Evolutionary conservation across 1,140 invertebrate genomes (phyloP).

Genomic region (Phymastichus coffea): DNA sequence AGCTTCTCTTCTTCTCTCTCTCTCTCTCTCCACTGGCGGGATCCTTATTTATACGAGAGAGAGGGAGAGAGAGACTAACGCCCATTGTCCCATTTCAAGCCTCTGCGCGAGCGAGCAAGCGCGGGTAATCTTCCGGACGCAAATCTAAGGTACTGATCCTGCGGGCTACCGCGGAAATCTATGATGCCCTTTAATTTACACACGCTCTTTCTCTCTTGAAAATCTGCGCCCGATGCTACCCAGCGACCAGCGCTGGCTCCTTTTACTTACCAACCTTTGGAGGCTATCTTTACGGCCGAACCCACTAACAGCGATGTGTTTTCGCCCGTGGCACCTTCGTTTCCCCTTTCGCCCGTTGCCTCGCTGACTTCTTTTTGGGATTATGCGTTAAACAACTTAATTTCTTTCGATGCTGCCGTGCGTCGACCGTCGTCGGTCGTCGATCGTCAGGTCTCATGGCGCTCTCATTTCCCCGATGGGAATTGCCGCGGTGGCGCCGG

Average conservation of each 20-base stretch:
- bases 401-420: too few species aligned
- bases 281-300: not conserved
- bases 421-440: too few species aligned
- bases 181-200: conserved; percentile 56
- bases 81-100: conserved; percentile 56
- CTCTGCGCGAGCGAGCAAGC: too few species aligned
- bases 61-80: conserved; percentile 48
- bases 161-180: conserved; percentile 57
- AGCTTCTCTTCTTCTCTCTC: conserved; percentile 28
- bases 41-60: conserved; percentile 57
- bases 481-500: too few species aligned
- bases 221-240: not conserved
- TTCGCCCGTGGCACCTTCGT: too few species aligned
- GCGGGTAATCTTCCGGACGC: conserved; percentile 56
- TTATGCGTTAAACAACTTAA: too few species aligned
- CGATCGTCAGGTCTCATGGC: too few species aligned
- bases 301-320: too few species aligned
- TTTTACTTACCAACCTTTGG: too few species aligned
- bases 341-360: too few species aligned
- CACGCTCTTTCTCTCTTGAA: conserved; percentile 10
- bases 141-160: conserved; percentile 59
- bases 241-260: not conserved
- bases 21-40: conserved; percentile 25
- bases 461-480: not conserved
- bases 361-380: not conserved